phyloP scores from a whole-genome alignment of 2,888 invertebrate genomes.

The Athalia rosae region DNA sequence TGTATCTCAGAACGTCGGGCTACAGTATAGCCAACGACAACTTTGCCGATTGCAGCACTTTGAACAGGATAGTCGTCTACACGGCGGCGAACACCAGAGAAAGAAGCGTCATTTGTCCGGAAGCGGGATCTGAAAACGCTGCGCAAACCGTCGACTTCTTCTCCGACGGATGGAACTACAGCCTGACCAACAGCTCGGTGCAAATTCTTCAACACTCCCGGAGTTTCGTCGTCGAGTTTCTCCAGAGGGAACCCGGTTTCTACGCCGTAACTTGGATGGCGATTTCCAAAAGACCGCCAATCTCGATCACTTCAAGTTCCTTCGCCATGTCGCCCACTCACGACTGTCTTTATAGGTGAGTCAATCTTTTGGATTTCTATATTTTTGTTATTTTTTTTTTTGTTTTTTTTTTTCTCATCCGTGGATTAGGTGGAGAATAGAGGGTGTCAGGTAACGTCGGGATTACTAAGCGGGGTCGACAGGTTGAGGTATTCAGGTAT shows the following conservation, averaged over 20 bases:
- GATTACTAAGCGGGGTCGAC: no score
- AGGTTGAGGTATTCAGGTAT: no score
- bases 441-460: not conserved
- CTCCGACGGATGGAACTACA: conserved; percentile 81
- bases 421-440: not conserved
- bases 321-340: conserved; percentile 70
- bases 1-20: conserved; percentile 83
- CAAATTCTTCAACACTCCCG: conserved; percentile 76
- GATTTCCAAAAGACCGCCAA: conserved; percentile 81
- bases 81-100: conserved; percentile 80
- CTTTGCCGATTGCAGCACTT: conserved; percentile 78
- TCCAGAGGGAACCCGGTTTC: conserved; percentile 83
- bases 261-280: conserved; percentile 88
- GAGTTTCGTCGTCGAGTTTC: conserved; percentile 85
- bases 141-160: conserved; percentile 78
- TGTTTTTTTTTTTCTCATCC: not conserved
- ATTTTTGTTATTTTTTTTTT: not conserved
- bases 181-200: conserved; percentile 58
- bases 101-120: conserved; percentile 82
- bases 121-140: conserved; percentile 66
- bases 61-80: conserved; percentile 84
- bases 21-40: conserved; percentile 75
- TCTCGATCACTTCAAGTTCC: conserved; percentile 65
- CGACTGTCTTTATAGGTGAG: conserved; percentile 84
- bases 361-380: no score